Conservation (phyloP, 2,797 vertebrate species). For the Neostethus bicornis region DNA sequence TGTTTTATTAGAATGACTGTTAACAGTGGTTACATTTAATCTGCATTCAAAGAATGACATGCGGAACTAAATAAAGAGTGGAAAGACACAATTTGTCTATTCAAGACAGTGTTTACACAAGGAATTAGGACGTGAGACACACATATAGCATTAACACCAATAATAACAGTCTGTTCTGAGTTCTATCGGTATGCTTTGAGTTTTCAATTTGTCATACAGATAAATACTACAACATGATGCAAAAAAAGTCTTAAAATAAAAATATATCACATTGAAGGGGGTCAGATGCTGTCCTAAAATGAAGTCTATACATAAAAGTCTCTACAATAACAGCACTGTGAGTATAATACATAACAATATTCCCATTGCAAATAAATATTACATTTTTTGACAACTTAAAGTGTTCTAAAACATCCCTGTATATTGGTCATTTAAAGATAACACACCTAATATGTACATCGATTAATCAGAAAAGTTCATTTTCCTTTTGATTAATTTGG, state of each 20-base stretch:
- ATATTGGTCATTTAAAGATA: constrained; percentile 30
- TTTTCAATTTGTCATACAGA: constrained; percentile 3
- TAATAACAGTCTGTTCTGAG: constrained; percentile 51
- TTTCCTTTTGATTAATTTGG: constrained; percentile 28
- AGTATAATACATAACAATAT: constrained; percentile 22
- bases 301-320: constrained; percentile 1
- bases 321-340: not conserved
- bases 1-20: constrained; percentile 58
- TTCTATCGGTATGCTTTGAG: constrained; percentile 10
- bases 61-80: constrained; percentile 39
- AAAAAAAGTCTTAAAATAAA: not conserved
- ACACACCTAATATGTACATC: constrained; percentile 15
- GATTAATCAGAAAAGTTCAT: constrained; percentile 20
- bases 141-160: constrained; percentile 13
- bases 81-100: constrained; percentile 24
- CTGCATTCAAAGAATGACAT: constrained; percentile 56
- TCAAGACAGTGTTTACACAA: constrained; percentile 23
- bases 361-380: constrained; percentile 11
- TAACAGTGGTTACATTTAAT: constrained; percentile 34
- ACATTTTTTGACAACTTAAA: constrained; percentile 5
- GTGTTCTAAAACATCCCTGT: constrained; percentile 23
- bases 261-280: not conserved
- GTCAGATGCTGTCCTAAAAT: not conserved
- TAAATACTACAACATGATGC: constrained; percentile 6
- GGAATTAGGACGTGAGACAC: constrained; percentile 11